These are phyloP conservation scores for Scaeva pyrastri DNA, from an alignment of 2,888 invertebrate genomes.

Conservation along the genomic window DNA sequence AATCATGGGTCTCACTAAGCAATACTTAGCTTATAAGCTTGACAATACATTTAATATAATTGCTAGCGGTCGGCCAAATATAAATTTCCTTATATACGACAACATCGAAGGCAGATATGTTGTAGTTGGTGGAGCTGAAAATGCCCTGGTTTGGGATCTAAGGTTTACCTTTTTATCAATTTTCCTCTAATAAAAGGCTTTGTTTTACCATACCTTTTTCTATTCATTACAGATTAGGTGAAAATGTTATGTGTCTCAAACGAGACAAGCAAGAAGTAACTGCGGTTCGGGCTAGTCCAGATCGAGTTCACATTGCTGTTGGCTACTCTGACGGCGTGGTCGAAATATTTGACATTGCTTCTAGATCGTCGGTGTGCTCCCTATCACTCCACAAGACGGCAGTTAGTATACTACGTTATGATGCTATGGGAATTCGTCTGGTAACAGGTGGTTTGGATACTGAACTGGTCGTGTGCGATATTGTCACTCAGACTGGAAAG, in stretches of 20 bases:
- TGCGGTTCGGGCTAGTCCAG: constrained; percentile 89
- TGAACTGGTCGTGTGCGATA: constrained; percentile 97
- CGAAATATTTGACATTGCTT: constrained; percentile 91
- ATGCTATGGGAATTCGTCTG: constrained; percentile 91
- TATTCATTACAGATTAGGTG: constrained; percentile 80
- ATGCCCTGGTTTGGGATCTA: constrained; percentile 97
- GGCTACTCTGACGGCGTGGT: constrained; percentile 96
- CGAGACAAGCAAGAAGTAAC: constrained; percentile 94
- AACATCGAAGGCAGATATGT: constrained; percentile 92
- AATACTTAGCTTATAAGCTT: constrained; percentile 95
- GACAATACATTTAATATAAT: constrained; percentile 95
- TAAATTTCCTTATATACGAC: constrained; percentile 90
- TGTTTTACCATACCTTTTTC: background rate
- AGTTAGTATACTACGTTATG: constrained; percentile 93
- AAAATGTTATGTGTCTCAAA: constrained; percentile 89
- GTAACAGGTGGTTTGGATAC: constrained; percentile 96
- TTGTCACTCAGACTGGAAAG: constrained; percentile 95
- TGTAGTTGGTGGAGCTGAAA: constrained; percentile 96
- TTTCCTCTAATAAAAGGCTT: background rate
- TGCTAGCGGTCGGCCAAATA: constrained; percentile 91
- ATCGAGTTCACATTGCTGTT: constrained; percentile 92
- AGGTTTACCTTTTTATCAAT: constrained; percentile 83
- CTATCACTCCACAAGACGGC: constrained; percentile 93
- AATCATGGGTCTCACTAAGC: constrained; percentile 94
- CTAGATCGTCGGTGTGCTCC: constrained; percentile 88